A percentile compares a stretch with the other conserved stretches of the same genome.
phyloP scores from a whole-genome alignment of 2,888 invertebrate species.

The Morinoia aosen region DNA sequence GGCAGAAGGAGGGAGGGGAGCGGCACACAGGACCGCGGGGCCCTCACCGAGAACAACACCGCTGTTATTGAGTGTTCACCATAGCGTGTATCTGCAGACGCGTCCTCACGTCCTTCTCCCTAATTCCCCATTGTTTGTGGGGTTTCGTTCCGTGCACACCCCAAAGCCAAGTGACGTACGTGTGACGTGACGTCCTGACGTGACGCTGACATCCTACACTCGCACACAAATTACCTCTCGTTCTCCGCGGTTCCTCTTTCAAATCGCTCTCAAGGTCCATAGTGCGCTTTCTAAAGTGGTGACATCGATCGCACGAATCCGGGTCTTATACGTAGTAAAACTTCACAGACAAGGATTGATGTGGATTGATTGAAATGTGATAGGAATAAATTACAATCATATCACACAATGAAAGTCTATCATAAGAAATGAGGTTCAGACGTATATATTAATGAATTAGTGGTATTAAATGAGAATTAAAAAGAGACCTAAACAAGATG shows the following conservation, averaged over 20 bases:
- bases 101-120: constrained; percentile 44
- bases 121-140: constrained; percentile 52
- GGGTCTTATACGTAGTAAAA: background rate
- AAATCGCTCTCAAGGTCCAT: constrained; percentile 1
- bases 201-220: constrained; percentile 44
- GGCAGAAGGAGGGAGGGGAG: background rate
- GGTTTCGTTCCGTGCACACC: constrained; percentile 26
- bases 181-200: constrained; percentile 50
- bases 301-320: constrained; percentile 2
- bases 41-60: constrained; percentile 18
- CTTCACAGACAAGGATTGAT: background rate
- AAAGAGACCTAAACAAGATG: background rate
- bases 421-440: background rate
- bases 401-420: background rate
- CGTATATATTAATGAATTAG: background rate
- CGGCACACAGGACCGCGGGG: background rate
- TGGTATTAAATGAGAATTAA: background rate
- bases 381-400: background rate
- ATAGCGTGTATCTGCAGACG: constrained; percentile 46
- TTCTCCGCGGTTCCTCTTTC: background rate
- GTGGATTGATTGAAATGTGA: background rate
- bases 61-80: constrained; percentile 43
- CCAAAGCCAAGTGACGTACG: constrained; percentile 16
- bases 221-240: constrained; percentile 46
- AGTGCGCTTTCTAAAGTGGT: background rate